These are phyloP conservation scores for Lethrus apterus DNA, from an alignment of 1,140 invertebrate species.

Conservation along the genomic window DNA sequence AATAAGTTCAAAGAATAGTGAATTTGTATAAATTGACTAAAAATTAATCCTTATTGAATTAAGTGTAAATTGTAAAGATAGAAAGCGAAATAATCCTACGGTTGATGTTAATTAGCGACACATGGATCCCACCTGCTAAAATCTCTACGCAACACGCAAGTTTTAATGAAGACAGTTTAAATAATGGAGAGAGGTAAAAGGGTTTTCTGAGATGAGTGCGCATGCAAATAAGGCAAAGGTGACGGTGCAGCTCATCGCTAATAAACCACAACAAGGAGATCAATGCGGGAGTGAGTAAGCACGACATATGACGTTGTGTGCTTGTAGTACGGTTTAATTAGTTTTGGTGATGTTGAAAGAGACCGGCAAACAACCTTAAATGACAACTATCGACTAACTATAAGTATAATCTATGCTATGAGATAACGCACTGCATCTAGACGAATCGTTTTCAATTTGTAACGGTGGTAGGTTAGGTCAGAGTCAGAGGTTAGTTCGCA, in stretches of 20 bases:
- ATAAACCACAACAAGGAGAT: constrained; percentile 28
- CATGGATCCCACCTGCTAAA: constrained; percentile 6
- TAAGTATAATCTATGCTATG: too few relatives aligned
- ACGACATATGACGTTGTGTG: not conserved
- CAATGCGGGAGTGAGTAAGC: constrained; percentile 12
- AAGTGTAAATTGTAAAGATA: too few relatives aligned
- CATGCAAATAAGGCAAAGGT: constrained; percentile 29
- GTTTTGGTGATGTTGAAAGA: not conserved
- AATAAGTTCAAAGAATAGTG: too few relatives aligned
- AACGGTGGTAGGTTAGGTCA: constrained; percentile 27
- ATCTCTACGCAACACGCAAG: constrained; percentile 16
- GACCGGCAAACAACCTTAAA: constrained; percentile 3
- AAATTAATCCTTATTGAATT: too few relatives aligned
- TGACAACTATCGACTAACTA: too few relatives aligned
- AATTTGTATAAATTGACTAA: too few relatives aligned
- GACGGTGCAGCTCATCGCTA: constrained; percentile 21
- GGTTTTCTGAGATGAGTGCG: constrained; percentile 25
- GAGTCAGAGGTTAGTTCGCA: constrained; percentile 29
- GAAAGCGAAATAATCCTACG: too few relatives aligned
- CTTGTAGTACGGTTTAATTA: not conserved
- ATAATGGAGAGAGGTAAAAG: constrained; percentile 27
- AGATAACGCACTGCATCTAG: too few relatives aligned
- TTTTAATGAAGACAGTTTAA: constrained; percentile 35
- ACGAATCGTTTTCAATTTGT: constrained; percentile 34
- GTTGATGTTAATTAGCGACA: constrained; percentile 13